Conservation (phyloP, 1,140 invertebrate genomes). For the Araneus ventricosus region DNA sequence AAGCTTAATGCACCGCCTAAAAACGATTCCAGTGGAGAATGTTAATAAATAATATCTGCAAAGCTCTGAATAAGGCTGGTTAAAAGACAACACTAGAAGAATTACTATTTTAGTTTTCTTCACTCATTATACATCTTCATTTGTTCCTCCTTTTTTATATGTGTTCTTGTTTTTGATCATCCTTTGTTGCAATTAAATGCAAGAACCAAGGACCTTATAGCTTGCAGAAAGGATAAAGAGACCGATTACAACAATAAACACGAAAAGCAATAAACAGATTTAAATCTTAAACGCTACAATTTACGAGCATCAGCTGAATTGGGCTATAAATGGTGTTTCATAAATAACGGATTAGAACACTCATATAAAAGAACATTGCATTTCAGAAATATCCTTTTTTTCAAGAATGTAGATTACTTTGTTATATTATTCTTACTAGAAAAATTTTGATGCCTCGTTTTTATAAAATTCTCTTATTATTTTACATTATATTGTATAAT, state of each 20-base stretch:
- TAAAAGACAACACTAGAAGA: neutral
- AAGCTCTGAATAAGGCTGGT: neutral
- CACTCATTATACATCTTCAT: neutral
- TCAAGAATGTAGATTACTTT: neutral
- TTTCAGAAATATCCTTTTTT: neutral
- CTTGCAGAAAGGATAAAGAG: neutral
- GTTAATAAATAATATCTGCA: neutral
- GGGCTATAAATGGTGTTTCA: slow-evolving; percentile 9
- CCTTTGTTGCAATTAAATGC: neutral
- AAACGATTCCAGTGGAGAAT: neutral
- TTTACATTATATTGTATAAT: too few relatives aligned
- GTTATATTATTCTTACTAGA: too few relatives aligned
- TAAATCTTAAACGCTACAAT: slow-evolving; percentile 3
- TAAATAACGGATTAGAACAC: slow-evolving; percentile 24
- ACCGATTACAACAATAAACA: neutral
- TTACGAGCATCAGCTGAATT: neutral
- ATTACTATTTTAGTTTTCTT: neutral
- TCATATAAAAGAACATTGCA: neutral
- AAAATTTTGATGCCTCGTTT: too few relatives aligned
- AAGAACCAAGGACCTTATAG: neutral
- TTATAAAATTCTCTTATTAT: too few relatives aligned
- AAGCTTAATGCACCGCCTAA: too few relatives aligned
- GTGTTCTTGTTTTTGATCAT: neutral
- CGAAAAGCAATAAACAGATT: neutral
- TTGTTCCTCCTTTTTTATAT: neutral